Base-by-base conservation (phyloP, 2,113 vertebrate species). In the Cebidichthys violaceus region DNA sequence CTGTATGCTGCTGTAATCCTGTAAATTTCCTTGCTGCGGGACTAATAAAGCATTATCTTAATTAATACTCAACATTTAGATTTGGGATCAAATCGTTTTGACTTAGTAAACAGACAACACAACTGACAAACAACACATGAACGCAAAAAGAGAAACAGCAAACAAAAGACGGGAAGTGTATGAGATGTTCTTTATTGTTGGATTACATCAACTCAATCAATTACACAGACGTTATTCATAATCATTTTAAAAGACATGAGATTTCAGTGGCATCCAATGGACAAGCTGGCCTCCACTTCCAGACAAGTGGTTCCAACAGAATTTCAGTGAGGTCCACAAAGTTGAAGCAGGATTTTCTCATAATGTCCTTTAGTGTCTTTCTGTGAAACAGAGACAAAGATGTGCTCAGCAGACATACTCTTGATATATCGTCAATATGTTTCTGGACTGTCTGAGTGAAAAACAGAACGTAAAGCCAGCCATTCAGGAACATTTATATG, bases 321-420 rank as follows among this genome's bases (percentile, higher is more conserved):
- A 24, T 37, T 17, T 93, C 79, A 94, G 20, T 79, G 14, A 45
- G 92, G 39, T 91, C 95, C 96, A 86, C 96, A 97, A 60, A 99
- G 91, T 72, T 93, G 93, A 81, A 98, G 93, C 54, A 99, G 91
- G 71, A 97, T 92, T 54, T 86, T 95, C 95, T 96, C 94, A 87
- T 96, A 97, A 85, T 98, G 94, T 66, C 96, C 96, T 41, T 95
- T 96, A 10, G 97, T 97, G 93, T 99, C 96, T 66, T 94, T 93
- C 98, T 99, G 93, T 87, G 54, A 89, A 83, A 64, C n/a, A 60
- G 33, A 91, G 11, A 41, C 13, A 88, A 52, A 74, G 4, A 59
- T 0, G 29, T 45, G 22, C 29, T 78, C 18, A 73, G 69, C 2
- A 29, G 1, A 45, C 66, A 55, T n/a, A 17, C 18, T 17, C 20